Conservation (phyloP, 2,113 vertebrate species). For the Oryzias javanicus region DNA sequence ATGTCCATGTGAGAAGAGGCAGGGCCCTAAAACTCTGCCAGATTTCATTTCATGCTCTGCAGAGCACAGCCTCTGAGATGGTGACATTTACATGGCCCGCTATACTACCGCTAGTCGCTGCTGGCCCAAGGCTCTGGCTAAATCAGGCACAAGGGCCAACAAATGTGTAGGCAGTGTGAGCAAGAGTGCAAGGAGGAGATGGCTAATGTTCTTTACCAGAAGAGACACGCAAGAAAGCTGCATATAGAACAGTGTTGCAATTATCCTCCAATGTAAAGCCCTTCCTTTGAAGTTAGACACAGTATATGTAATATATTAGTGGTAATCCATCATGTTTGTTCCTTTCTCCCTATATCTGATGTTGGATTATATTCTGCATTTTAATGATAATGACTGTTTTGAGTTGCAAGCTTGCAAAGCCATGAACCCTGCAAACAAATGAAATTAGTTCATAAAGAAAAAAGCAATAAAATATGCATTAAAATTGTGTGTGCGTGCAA, state of each 20-base stretch:
- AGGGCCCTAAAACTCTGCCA: conserved; percentile 74
- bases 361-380: background rate
- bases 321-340: conserved; percentile 12
- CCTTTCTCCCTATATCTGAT: background rate
- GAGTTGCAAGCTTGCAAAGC: conserved; percentile 9
- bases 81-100: conserved; percentile 78
- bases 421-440: conserved; percentile 3
- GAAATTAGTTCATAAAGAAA: conserved; percentile 8
- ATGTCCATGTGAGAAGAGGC: conserved; percentile 59
- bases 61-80: conserved; percentile 71
- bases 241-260: conserved; percentile 6
- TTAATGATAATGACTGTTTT: conserved; percentile 11
- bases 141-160: conserved; percentile 66
- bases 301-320: conserved; percentile 18
- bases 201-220: conserved; percentile 30
- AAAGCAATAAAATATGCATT: conserved; percentile 8
- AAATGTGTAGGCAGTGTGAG: conserved; percentile 46
- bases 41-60: conserved; percentile 78
- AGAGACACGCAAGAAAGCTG: conserved; percentile 20
- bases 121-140: conserved; percentile 69
- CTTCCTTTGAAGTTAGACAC: conserved; percentile 1
- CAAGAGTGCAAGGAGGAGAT: conserved; percentile 35
- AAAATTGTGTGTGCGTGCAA: conserved; percentile 12
- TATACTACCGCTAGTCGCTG: conserved; percentile 66
- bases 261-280: conserved; percentile 5